These are phyloP conservation scores for Varanus komodoensis DNA, from an alignment of 2,113 vertebrate genomes.

Conservation along the genomic window DNA sequence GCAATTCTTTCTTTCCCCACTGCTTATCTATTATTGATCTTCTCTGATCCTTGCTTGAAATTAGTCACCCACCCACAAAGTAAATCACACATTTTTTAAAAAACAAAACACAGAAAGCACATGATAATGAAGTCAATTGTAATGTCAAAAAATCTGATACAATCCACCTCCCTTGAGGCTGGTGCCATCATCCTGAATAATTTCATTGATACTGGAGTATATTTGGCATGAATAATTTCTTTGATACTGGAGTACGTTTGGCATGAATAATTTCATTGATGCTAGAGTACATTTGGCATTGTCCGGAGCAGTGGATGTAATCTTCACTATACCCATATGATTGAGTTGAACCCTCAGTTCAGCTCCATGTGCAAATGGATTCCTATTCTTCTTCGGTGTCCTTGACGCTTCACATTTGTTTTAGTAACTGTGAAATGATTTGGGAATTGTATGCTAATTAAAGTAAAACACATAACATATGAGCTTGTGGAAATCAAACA, in stretches of 20 bases:
- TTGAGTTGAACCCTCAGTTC: constrained; percentile 3
- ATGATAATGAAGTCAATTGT: too few species aligned
- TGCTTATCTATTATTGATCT: too few species aligned
- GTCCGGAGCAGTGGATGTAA: neutral
- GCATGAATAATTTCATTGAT: too few species aligned
- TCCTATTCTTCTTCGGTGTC: neutral
- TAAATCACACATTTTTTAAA: too few species aligned
- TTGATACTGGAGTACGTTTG: too few species aligned
- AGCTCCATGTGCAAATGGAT: constrained; percentile 17
- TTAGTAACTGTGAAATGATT: neutral
- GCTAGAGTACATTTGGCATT: too few species aligned
- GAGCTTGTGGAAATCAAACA: neutral
- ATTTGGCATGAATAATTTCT: too few species aligned
- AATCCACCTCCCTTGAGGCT: neutral
- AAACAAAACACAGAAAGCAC: too few species aligned
- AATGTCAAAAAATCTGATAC: neutral
- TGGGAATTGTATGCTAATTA: constrained; percentile 13
- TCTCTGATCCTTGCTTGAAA: too few species aligned
- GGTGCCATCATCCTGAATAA: neutral
- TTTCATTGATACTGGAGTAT: neutral
- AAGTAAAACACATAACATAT: neutral
- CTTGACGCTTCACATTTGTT: constrained; percentile 25
- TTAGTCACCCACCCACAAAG: too few species aligned
- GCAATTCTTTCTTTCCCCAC: too few species aligned
- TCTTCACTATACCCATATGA: neutral